Conservation (phyloP, 2,797 vertebrate species). For the Notamacropus eugenii region DNA sequence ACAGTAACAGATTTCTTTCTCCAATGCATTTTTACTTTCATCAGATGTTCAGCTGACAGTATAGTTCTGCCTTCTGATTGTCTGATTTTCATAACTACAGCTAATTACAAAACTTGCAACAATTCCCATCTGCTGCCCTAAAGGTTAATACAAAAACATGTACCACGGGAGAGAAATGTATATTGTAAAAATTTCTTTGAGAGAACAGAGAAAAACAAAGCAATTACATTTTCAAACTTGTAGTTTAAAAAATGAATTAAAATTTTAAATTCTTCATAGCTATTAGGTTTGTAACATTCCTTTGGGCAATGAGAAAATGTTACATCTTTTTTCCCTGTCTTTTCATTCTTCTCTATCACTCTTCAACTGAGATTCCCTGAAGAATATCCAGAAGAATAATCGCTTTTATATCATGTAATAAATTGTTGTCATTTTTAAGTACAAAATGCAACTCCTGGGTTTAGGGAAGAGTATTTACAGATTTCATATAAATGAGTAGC, state of each 20-base stretch:
- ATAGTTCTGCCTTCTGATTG: constrained; percentile 57
- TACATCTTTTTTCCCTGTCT: not conserved
- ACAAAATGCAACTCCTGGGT: constrained; percentile 14
- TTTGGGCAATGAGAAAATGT: not conserved
- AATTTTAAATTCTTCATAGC: constrained; percentile 51
- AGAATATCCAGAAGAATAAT: not conserved
- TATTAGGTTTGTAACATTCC: constrained; percentile 48
- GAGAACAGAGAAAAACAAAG: constrained; percentile 46
- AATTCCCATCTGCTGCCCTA: constrained; percentile 69
- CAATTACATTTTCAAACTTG: constrained; percentile 67
- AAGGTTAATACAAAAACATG: constrained; percentile 68
- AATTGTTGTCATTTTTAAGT: not conserved
- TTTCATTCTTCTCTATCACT: not conserved
- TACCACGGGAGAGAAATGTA: constrained; percentile 39
- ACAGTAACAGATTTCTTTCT: constrained; percentile 67
- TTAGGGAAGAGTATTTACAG: not conserved
- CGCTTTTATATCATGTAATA: constrained; percentile 10
- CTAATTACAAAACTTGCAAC: constrained; percentile 72
- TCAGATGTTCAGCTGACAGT: constrained; percentile 47
- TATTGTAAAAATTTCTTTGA: constrained; percentile 43
- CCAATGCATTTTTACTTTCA: constrained; percentile 44
- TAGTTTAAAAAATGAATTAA: constrained; percentile 55
- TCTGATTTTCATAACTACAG: constrained; percentile 60
- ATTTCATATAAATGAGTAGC: not conserved
- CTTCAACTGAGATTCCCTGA: not conserved